A percentile compares a stretch with the other conserved stretches of the same genome.
phyloP scores from a whole-genome alignment of 2,888 invertebrate species.

The Brachypalpus laphriformis region DNA sequence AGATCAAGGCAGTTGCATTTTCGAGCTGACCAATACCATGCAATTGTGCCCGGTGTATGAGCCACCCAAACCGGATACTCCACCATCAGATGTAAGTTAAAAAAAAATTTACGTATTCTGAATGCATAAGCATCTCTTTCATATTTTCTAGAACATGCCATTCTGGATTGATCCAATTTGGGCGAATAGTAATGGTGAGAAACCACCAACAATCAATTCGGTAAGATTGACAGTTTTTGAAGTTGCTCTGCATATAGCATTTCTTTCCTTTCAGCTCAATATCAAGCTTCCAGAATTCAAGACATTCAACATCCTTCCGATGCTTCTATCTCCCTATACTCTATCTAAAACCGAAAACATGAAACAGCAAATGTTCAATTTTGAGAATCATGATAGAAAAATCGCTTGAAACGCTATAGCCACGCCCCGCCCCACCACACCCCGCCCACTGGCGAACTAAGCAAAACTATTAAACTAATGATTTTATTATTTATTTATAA shows the following conservation, averaged over 20 bases:
- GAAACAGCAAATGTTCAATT: constrained; percentile 80
- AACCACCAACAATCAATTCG: constrained; percentile 76
- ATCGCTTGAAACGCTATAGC: constrained; percentile 78
- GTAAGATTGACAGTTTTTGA: constrained; percentile 70
- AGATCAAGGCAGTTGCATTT: constrained; percentile 72
- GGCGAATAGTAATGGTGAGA: constrained; percentile 77
- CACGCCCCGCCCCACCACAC: too few species aligned
- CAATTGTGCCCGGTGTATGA: constrained; percentile 78
- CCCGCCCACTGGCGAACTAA: neutral
- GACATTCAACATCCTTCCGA: constrained; percentile 79
- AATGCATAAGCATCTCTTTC: neutral
- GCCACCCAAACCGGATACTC: constrained; percentile 81
- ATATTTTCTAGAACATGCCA: constrained; percentile 78
- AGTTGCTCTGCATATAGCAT: neutral
- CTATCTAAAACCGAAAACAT: constrained; percentile 81
- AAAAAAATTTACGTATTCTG: neutral
- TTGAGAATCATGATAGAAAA: constrained; percentile 81
- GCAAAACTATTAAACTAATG: constrained; percentile 36
- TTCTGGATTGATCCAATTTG: constrained; percentile 83
- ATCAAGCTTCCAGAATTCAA: constrained; percentile 80
- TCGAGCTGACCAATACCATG: constrained; percentile 77
- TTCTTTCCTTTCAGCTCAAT: constrained; percentile 77
- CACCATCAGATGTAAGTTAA: constrained; percentile 78
- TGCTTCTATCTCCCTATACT: constrained; percentile 81
- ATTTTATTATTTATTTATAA: constrained; percentile 70